A percentile compares a stretch with the other conserved stretches of the same genome.
Conservation (phyloP, 2,797 vertebrate species). For the Lates japonicus region DNA sequence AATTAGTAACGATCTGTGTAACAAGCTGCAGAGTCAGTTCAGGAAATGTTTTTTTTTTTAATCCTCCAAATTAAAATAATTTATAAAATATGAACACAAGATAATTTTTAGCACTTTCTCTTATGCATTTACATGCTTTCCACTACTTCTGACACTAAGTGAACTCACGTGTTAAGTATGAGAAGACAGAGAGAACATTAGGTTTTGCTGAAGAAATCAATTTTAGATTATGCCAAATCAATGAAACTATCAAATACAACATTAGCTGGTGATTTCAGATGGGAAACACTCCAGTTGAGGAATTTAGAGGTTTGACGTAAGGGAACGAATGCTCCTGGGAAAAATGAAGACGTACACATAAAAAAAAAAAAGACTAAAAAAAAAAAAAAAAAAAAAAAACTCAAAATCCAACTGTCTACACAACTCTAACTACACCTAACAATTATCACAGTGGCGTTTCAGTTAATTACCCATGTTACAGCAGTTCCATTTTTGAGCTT, state of each 20-base stretch:
- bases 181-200: neutral
- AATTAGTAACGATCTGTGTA: neutral
- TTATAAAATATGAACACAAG: neutral
- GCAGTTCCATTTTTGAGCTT: neutral
- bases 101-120: neutral
- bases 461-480: neutral
- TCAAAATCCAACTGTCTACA: neutral
- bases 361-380: too few relatives aligned
- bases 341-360: too few relatives aligned
- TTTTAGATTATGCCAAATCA: neutral
- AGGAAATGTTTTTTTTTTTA: conserved; percentile 16
- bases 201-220: neutral
- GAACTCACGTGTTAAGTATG: too few relatives aligned
- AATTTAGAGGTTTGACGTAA: neutral
- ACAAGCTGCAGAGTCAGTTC: conserved; percentile 3
- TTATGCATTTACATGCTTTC: neutral
- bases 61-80: neutral
- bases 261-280: neutral
- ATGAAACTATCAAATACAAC: neutral
- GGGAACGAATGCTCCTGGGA: too few relatives aligned
- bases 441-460: neutral
- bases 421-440: neutral
- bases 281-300: neutral
- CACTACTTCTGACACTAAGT: neutral
- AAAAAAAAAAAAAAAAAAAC: too few relatives aligned